Base-by-base conservation (phyloP, 2,113 vertebrate genomes). In the Pseudolaguvia tuberculata region DNA sequence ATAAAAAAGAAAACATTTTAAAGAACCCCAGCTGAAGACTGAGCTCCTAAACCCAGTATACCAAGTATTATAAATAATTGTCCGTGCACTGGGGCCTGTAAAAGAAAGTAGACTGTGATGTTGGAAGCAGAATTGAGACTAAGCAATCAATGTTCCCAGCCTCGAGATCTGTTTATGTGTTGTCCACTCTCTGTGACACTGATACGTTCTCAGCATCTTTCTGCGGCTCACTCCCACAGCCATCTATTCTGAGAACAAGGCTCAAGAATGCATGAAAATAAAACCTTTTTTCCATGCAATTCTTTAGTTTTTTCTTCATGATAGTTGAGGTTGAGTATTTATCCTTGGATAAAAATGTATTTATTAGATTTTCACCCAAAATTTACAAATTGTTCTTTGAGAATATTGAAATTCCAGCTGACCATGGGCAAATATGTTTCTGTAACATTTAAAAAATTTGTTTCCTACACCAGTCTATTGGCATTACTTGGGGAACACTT, bases 161-260 rank as follows among this genome's bases (percentile, higher is more conserved):
- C 73, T 67, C 47, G 69, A 71, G 57, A 70, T 76, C 79, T 75
- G 79, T 55, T 53, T 56, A 59, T 63, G 73, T 61, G 48, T 58
- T 55, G 21, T 48, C 52, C 47, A 57, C 53, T 78, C 35, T 17
- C 39, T 70, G 56, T 42, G 20, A 53, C 58, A 27, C 25, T 80
- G 70, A 79, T 71, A 78, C 81, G 79, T 82, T 82, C 83, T 76
- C 83, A 82, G 77, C 77, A 59, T 77, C 65, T 63, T 65, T 65
- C 59, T 25, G 35, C 50, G 58, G 45, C 63, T 67, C 55, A 62
- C 56, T 75, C 72, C 69, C 51, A 50, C 77, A 72, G 61, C 23
- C 21, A 65, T 76, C 69, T 71, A 51, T 82, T 80, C 66, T 76
- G 61, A 72, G 67, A 67, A 47, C 67, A 56, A n/a, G 5, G 8